A percentile compares a stretch with the other conserved stretches of the same genome.
These are phyloP conservation scores for Petromus typicus DNA, from an alignment of 2,113 vertebrate genomes.

Conservation along the genomic window DNA sequence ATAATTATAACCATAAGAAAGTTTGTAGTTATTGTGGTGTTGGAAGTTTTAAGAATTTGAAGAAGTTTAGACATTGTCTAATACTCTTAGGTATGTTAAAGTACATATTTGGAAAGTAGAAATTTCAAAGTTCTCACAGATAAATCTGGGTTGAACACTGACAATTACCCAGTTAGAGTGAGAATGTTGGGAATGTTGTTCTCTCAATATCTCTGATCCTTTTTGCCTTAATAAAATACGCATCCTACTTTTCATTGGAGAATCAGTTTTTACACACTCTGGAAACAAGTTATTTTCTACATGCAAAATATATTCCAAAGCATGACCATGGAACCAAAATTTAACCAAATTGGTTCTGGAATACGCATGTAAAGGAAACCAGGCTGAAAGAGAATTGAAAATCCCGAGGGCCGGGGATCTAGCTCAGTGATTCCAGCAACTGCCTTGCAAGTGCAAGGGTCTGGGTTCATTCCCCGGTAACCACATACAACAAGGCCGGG, in stretches of 20 bases:
- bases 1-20: constrained; percentile 48
- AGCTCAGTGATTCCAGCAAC: background rate
- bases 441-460: too few species aligned
- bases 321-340: background rate
- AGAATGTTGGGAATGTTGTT: background rate
- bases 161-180: background rate
- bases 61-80: constrained; percentile 28
- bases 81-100: background rate
- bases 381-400: background rate
- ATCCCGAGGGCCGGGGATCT: too few species aligned
- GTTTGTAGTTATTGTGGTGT: background rate
- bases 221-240: background rate
- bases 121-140: background rate
- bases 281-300: background rate
- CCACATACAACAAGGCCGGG: too few species aligned
- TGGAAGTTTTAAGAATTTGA: constrained; percentile 1
- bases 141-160: background rate
- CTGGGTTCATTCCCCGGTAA: too few species aligned
- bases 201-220: background rate
- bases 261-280: background rate
- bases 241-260: background rate
- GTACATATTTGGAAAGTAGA: background rate
- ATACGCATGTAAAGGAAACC: constrained; percentile 13
- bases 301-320: background rate
- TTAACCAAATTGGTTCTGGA: background rate